Base-by-base conservation (phyloP, 2,797 vertebrate genomes). In the Mormyrops boulengeri region DNA sequence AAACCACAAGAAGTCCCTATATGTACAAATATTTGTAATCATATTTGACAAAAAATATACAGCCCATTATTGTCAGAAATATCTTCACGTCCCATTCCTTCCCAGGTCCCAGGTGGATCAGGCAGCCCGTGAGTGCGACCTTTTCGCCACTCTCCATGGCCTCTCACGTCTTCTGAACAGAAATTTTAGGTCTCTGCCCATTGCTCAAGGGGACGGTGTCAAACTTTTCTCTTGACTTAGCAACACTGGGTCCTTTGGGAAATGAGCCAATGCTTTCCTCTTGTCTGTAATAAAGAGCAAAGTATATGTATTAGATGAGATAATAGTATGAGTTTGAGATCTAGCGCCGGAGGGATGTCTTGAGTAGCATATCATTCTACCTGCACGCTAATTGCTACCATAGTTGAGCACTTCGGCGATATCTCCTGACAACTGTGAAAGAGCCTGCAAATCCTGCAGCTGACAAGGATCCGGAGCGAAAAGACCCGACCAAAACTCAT, bases 161-260 rank as follows among this genome's bases (percentile, higher is more conserved):
- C 14, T 85, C 30, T 92, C 86, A 90, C 14, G 88, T 90, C 85
- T 90, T 60, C 30, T 90, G 90, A n/a, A 11, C 44, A 38, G 19
- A 6, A 38, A 57, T 89, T 49, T 84, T 4, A n/a, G 17, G 87
- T 60, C 19, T 34, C 30, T 80, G 73, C 52, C 87, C 47, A 44
- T 5, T 19, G 55, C 90, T 30, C 1, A 11, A 22, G 50, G 88
- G 88, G 60, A 22, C 82, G 38, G 55, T 57, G 62, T 90, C 90
- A 60, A 84, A 47, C 89, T 53, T 86, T 88, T 91, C 57, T 82
- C 69, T 90, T 38, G 89, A 86, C 53, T 89, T 89, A 44, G 62
- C 60, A 7, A 87, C 52, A 90, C 82, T 55, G 4, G 26, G 11
- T 44, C 12, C 85, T 52, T 69, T 69, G 82, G 87, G 50, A 17